phyloP scores from a whole-genome alignment of 30 jellyfish, hydroid and myxozoan genomes.

The Aurelia coerulea region DNA sequence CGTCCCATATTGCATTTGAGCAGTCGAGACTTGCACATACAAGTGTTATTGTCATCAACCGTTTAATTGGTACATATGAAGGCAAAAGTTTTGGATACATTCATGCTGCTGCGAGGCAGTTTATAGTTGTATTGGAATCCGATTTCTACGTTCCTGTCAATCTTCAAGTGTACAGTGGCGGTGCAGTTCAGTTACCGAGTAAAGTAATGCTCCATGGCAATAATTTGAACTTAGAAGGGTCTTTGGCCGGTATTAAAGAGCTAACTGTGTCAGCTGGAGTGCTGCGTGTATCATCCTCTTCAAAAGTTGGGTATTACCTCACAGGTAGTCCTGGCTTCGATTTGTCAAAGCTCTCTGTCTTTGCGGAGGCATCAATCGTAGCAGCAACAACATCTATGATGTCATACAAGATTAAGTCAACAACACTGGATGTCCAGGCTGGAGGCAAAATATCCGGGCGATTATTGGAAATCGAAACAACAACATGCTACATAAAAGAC shows the following conservation, averaged over 20 bases:
- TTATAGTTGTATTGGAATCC: conserved; percentile 24
- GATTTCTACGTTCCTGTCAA: conserved; percentile 63
- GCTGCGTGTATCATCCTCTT: conserved; percentile 10
- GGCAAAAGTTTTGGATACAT: conserved; percentile 55
- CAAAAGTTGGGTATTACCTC: conserved; percentile 35
- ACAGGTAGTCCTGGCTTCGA: conserved; percentile 14
- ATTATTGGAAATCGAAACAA: conserved; percentile 22
- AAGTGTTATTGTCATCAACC: conserved; percentile 25
- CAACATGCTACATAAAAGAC: conserved; percentile 15
- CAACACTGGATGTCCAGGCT: conserved; percentile 26
- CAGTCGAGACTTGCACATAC: conserved; percentile 2
- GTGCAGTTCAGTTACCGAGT: conserved; percentile 57
- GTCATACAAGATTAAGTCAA: conserved; percentile 29
- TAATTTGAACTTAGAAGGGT: conserved; percentile 55
- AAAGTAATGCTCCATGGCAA: conserved; percentile 60
- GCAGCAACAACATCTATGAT: conserved; percentile 9
- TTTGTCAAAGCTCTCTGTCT: conserved; percentile 22
- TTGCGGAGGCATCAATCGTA: conserved; percentile 36
- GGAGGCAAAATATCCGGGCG: conserved; percentile 61
- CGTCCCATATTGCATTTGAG: conserved; percentile 67
- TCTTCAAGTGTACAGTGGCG: conserved; percentile 51
- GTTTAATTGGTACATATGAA: conserved; percentile 27
- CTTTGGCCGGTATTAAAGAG: conserved; percentile 53
- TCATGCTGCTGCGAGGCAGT: conserved; percentile 51
- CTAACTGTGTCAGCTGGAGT: conserved; percentile 43